Conservation (phyloP, 2,888 invertebrate species). For the Amphimallon solstitiale region DNA sequence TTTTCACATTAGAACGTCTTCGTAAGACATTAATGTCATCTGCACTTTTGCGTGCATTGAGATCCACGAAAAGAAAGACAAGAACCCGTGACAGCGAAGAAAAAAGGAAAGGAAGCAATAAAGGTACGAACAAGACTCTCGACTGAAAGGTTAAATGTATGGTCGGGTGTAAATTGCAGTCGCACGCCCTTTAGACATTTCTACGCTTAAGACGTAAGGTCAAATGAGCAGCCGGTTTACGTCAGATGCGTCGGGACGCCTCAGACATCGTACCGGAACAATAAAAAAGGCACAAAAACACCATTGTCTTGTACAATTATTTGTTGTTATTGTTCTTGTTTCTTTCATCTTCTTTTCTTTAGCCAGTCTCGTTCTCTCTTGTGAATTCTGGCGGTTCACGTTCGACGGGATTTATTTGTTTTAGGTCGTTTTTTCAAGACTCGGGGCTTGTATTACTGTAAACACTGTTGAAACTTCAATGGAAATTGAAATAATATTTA, state of each 20-base stretch:
- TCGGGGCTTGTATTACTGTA: constrained; percentile 25
- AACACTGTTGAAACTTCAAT: constrained; percentile 36
- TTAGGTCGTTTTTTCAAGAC: constrained; percentile 16
- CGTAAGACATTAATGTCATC: constrained; percentile 11
- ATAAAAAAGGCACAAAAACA: constrained; percentile 27
- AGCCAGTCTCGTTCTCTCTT: neutral
- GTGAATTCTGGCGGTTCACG: constrained; percentile 14
- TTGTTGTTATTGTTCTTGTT: constrained; percentile 35
- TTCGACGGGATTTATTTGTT: constrained; percentile 28
- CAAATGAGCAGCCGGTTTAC: constrained; percentile 39
- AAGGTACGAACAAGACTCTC: constrained; percentile 13
- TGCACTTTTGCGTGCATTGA: constrained; percentile 6
- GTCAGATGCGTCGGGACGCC: constrained; percentile 38
- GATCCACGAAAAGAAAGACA: constrained; percentile 11
- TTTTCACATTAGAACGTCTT: neutral
- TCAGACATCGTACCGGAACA: constrained; percentile 34
- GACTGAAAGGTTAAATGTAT: constrained; percentile 29
- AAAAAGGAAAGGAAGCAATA: constrained; percentile 19
- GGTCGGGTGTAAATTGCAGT: constrained; percentile 26
- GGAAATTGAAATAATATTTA: constrained; percentile 40
- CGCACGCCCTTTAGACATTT: constrained; percentile 36
- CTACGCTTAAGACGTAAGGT: constrained; percentile 38
- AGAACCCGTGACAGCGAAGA: constrained; percentile 13
- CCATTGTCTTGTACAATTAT: constrained; percentile 37
- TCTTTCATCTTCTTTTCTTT: neutral